These are phyloP conservation scores for Cheilosia impressa DNA, from an alignment of 2,888 invertebrate genomes.

Conservation along the genomic window DNA sequence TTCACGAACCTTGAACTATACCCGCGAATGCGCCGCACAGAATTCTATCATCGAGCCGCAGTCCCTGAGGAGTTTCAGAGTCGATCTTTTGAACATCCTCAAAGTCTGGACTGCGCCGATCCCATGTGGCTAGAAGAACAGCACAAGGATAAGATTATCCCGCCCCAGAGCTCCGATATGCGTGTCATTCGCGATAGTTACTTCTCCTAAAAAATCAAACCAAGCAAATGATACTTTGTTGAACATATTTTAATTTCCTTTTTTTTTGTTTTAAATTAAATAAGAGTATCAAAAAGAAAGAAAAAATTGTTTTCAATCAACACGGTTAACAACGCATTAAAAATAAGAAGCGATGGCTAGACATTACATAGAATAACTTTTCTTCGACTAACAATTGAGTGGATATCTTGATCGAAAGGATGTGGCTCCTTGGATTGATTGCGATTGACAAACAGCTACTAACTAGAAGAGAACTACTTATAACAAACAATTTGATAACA, in stretches of 20 bases:
- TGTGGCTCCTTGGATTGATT: constrained; percentile 13
- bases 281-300: constrained; percentile 67
- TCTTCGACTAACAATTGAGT: constrained; percentile 47
- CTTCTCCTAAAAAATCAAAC: constrained; percentile 77
- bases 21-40: constrained; percentile 78
- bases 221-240: constrained; percentile 20
- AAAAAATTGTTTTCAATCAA: constrained; percentile 50
- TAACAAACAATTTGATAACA: constrained; percentile 69
- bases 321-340: constrained; percentile 64
- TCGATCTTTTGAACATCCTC: constrained; percentile 77
- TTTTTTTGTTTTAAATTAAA: constrained; percentile 66
- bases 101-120: constrained; percentile 39
- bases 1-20: constrained; percentile 76
- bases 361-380: constrained; percentile 42
- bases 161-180: constrained; percentile 80
- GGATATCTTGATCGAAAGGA: constrained; percentile 14
- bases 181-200: constrained; percentile 81
- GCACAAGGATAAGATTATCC: constrained; percentile 76
- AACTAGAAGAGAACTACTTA: constrained; percentile 48
- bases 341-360: constrained; percentile 47
- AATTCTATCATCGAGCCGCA: constrained; percentile 76
- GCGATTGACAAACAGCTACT: constrained; percentile 56
- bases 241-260: constrained; percentile 53
- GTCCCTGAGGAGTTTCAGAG: constrained; percentile 78
- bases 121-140: not conserved